A percentile compares a stretch with the other conserved stretches of the same genome.
phyloP scores from a whole-genome alignment of 2,797 vertebrate species.

The Allobates femoralis region DNA sequence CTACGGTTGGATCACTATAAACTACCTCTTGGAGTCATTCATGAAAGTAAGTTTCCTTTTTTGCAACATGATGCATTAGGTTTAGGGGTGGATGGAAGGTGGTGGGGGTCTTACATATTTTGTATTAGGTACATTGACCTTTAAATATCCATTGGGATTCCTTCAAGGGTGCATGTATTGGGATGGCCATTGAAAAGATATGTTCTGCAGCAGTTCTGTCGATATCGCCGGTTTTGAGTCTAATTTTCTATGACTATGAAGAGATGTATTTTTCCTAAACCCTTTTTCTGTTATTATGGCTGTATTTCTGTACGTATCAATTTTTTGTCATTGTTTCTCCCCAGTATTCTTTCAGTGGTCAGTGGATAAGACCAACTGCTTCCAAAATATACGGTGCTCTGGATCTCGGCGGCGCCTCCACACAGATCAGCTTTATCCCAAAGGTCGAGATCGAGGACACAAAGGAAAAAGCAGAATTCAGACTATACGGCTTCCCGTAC shows the following conservation, averaged over 20 bases:
- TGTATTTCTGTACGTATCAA: not conserved
- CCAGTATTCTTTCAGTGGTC: constrained; percentile 86
- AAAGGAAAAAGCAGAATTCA: constrained; percentile 70
- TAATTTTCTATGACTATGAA: too few relatives aligned
- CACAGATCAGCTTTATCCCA: constrained; percentile 87
- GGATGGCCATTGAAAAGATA: too few relatives aligned
- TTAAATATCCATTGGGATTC: too few relatives aligned
- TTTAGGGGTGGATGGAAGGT: too few relatives aligned
- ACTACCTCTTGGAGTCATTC: constrained; percentile 86
- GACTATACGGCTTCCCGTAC: constrained; percentile 82
- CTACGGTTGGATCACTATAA: constrained; percentile 87
- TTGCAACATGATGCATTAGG: not conserved
- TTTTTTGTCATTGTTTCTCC: not conserved
- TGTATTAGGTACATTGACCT: too few relatives aligned
- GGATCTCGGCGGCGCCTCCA: constrained; percentile 88
- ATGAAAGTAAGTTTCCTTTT: constrained; percentile 76
- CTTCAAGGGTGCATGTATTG: too few relatives aligned
- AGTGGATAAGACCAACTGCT: constrained; percentile 78
- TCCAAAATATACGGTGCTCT: constrained; percentile 81
- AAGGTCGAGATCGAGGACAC: constrained; percentile 69
- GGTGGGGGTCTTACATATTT: too few relatives aligned
- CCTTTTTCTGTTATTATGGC: too few relatives aligned
- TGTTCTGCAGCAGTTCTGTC: not conserved
- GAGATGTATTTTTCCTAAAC: too few relatives aligned
- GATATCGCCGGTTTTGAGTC: not conserved